phyloP scores from a whole-genome alignment of 2,113 vertebrate species.

The human region GRCh38 chr14:84717501-84718000 shows the following conservation, averaged over 20 bases:
- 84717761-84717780: accelerated
- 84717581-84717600: too few species aligned
- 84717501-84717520: too few species aligned
- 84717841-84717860: neutral
- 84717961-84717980: too few species aligned
- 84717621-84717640: neutral
- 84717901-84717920: neutral
- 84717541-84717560: too few species aligned
- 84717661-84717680: neutral
- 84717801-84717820: neutral
- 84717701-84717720: too few species aligned
- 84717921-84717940: neutral
- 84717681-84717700: neutral
- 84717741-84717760: neutral
- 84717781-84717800: neutral
- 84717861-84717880: neutral
- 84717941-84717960: too few species aligned
- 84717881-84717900: neutral
- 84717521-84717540: too few species aligned
- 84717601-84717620: neutral
- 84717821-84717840: neutral
- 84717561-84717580: too few species aligned
- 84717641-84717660: neutral
- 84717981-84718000: too few species aligned
- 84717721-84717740: neutral